These are phyloP conservation scores for Siniperca chuatsi DNA, from an alignment of 2,113 vertebrate genomes.

Conservation along the genomic window DNA sequence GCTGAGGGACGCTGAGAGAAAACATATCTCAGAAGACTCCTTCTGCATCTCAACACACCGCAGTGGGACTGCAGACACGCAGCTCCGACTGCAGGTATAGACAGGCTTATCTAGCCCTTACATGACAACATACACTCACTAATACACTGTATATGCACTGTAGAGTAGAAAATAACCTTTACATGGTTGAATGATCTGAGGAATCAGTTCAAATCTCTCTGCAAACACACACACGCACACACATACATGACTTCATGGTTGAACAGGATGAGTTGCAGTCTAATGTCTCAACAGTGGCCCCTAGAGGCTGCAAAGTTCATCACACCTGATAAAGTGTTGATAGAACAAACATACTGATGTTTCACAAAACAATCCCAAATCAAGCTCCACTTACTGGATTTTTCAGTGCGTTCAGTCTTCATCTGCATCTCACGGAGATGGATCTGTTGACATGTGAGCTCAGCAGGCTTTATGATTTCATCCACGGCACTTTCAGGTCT, in stretches of 20 bases:
- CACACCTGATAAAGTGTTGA: neutral
- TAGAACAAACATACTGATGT: neutral
- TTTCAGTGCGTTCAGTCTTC: neutral
- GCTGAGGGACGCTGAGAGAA: slow-evolving; percentile 51
- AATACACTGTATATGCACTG: neutral
- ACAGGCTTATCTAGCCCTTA: neutral
- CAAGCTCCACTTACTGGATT: neutral
- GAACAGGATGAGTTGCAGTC: neutral
- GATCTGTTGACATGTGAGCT: neutral
- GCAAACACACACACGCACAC: neutral
- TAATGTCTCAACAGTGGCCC: neutral
- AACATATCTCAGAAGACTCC: slow-evolving; percentile 37
- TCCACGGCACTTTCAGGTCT: too few species aligned
- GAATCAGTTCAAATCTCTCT: neutral
- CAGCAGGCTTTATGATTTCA: too few species aligned
- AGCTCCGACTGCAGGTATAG: neutral
- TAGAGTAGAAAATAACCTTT: neutral
- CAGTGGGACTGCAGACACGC: neutral
- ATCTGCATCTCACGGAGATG: neutral
- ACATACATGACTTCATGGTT: neutral
- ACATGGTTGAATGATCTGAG: neutral
- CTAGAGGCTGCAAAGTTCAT: neutral
- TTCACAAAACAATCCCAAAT: neutral
- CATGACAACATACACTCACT: neutral
- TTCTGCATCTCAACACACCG: slow-evolving; percentile 11